Percentiles rank a stretch among this genome's conserved stretches.
Conservation (phyloP, 2,113 vertebrate genomes). For the Beaufortia kweichowensis region DNA sequence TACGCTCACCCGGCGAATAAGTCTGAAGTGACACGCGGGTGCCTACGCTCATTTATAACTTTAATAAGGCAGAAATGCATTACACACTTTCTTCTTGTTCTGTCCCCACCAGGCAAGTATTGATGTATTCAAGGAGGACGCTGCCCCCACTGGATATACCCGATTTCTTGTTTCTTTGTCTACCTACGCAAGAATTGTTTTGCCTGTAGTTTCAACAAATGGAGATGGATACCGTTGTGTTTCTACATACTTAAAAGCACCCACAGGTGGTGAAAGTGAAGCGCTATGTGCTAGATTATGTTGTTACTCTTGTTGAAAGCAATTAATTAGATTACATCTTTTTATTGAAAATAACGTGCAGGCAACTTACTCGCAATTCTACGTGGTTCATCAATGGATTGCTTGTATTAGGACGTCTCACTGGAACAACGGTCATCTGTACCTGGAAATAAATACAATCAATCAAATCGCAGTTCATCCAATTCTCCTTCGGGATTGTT, state of each 20-base stretch:
- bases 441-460: too few relatives aligned
- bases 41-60: conserved; percentile 61
- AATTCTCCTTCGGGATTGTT: not conserved
- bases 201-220: not conserved
- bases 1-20: conserved; percentile 64
- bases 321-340: too few relatives aligned
- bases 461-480: too few relatives aligned
- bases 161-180: conserved; percentile 62
- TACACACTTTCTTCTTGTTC: conserved; percentile 66
- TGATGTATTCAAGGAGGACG: conserved; percentile 69
- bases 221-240: not conserved
- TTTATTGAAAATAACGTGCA: not conserved
- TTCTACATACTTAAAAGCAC: not conserved
- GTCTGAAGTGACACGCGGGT: conserved; percentile 54
- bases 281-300: too few relatives aligned
- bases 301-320: too few relatives aligned
- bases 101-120: conserved; percentile 66
- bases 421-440: too few relatives aligned
- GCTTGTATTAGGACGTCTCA: too few relatives aligned
- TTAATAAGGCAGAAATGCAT: conserved; percentile 67
- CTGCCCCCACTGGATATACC: conserved; percentile 65
- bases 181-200: conserved; percentile 20
- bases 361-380: not conserved
- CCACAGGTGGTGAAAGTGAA: not conserved
- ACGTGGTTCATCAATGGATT: too few relatives aligned